These are phyloP conservation scores for Engraulis encrasicolus DNA, from an alignment of 2,113 vertebrate species.

Conservation along the genomic window DNA sequence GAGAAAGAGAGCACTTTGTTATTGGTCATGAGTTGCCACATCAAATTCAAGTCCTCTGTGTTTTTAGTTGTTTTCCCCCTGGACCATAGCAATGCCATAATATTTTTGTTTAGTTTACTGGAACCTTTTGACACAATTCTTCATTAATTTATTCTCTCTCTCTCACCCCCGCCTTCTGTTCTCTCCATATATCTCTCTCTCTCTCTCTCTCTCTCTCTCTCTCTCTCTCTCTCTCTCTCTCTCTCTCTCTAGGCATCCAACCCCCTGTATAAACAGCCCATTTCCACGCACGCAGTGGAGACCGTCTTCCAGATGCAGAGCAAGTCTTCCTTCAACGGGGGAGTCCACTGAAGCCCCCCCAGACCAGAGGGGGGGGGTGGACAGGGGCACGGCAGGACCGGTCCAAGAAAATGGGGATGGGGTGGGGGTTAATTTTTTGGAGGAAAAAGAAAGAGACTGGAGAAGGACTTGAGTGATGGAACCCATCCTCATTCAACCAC, in stretches of 20 bases:
- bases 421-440: neutral
- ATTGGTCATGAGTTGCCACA: too few species aligned
- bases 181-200: slow-evolving; percentile 29
- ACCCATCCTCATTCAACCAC: slow-evolving; percentile 19
- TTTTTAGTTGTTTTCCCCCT: neutral
- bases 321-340: slow-evolving; percentile 90
- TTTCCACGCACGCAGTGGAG: slow-evolving; percentile 84
- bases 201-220: slow-evolving; percentile 20
- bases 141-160: neutral
- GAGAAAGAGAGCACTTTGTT: neutral
- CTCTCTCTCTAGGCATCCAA: slow-evolving; percentile 84
- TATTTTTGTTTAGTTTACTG: slow-evolving; percentile 45
- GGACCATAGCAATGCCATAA: slow-evolving; percentile 14
- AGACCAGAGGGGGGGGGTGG: neutral
- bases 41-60: too few species aligned
- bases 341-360: slow-evolving; percentile 81
- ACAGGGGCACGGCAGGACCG: slow-evolving; percentile 69
- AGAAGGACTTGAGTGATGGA: neutral
- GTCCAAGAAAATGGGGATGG: slow-evolving; percentile 54
- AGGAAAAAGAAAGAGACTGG: too few species aligned
- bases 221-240: slow-evolving; percentile 28
- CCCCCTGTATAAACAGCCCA: slow-evolving; percentile 91
- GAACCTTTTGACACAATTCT: slow-evolving; percentile 43
- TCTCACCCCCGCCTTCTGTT: neutral
- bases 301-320: slow-evolving; percentile 86